Evolutionary conservation across 1,140 invertebrate species (phyloP), one percentile per base, ranked within the genome.

Genomic region (Lepidurus couesii): DNA sequence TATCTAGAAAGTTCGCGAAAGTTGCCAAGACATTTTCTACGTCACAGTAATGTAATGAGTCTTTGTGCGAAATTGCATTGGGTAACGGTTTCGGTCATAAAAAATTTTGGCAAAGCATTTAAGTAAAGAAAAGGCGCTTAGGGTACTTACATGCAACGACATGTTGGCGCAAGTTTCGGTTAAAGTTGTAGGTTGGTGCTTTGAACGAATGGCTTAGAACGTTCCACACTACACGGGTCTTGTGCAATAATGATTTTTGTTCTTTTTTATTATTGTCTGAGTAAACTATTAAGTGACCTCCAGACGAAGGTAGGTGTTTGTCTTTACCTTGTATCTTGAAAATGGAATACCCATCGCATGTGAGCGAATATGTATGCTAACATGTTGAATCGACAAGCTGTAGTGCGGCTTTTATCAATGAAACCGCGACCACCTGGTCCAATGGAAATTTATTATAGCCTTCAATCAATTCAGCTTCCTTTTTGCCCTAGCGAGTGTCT

Each of bases 321-420:
- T 10, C 21, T 65, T 65, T 65, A 65, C 53, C 53, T 65, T 65
- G 53, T 65, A 34, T 34, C 53, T 65, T 21, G 53, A 65, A 16
- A 13, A 65, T 65, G 16, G 21, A 65, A 65, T 65, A 13, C 21
- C 53, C 16, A 65, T 65, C 53, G 53, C 53, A 16, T 65, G n/a
- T 65, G 5, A 65, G 13, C 53, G 53, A 65, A 65, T 65, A 65
- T 65, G 7, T 13, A 65, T 11, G n/a, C 53, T 65, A 65, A 65
- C 16, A 65, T 65, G 53, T 65, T 65, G n/a, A 21, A 65, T 65
- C 53, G 13, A 65, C 53, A n/a, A 65, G 16, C 53, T 65, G 53
- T 34, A 34, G 34, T 65, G 53, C 53, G 53, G 53, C 53, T 65
- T 65, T 65, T 65, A 65, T 65, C 53, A 65, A 65, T 65, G 53